Evolutionary conservation across 2,888 invertebrate species (phyloP).

Genomic region (Biston betularia): DNA sequence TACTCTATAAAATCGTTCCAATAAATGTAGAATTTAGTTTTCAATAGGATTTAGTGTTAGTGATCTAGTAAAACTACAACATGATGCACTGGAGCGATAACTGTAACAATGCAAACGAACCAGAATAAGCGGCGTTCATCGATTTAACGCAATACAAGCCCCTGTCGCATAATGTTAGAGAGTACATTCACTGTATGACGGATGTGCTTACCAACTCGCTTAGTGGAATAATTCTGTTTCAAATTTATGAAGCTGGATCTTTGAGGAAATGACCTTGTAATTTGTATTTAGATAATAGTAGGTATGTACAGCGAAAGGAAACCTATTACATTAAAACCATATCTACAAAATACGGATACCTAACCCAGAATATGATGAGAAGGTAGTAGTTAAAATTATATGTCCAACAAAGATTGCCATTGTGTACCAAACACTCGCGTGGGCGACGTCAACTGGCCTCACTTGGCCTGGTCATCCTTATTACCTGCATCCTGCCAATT

Average conservation of each 20-base stretch:
- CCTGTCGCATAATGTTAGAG: conserved; percentile 27
- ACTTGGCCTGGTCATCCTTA: conserved; percentile 56
- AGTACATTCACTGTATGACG: conserved; percentile 26
- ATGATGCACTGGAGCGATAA: background rate
- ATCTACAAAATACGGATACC: too few relatives aligned
- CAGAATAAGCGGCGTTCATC: conserved; percentile 14
- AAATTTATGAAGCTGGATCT: background rate
- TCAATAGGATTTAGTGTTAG: background rate
- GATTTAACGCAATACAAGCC: conserved; percentile 31
- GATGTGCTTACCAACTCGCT: conserved; percentile 15
- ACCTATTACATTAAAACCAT: too few relatives aligned
- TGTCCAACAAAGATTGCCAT: background rate
- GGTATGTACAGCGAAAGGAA: background rate
- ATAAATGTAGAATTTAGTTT: background rate
- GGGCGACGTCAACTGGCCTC: conserved; percentile 49
- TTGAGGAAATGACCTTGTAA: conserved; percentile 5
- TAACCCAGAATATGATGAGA: background rate
- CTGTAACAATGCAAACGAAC: conserved; percentile 13
- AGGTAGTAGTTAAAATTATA: background rate
- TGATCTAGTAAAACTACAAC: background rate
- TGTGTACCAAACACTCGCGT: conserved; percentile 33
- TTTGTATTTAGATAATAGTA: background rate
- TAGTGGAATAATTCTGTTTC: background rate
- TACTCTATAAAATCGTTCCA: too few relatives aligned
- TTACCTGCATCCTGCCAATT: conserved; percentile 75